Base-by-base conservation (phyloP, 2,888 invertebrate species). In the Lithosia quadra region DNA sequence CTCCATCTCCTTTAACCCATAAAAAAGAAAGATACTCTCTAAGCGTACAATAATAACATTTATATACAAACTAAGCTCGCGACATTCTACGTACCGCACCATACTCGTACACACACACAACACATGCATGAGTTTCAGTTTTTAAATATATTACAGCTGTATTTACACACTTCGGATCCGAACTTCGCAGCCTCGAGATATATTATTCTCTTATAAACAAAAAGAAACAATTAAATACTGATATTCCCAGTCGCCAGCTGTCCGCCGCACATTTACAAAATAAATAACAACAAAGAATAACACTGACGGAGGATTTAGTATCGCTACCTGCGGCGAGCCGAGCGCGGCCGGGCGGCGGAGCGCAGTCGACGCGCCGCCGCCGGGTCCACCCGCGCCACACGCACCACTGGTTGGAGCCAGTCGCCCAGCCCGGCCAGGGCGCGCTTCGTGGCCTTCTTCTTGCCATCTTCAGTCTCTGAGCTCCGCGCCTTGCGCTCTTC, bases 351-450 rank as follows among this genome's bases (percentile, higher is more conserved):
- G 56, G 72, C 91, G 1, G 92, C 91, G 0, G 93, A 93, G 60
- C 92, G 90, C 72, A 93, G 86, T 0, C 91, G 80, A 0, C 92
- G 85, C 43, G 90, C 88, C 21, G 87, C 88, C 33, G 76, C 75
- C 0, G 91, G 83, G 74, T 96, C 96, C 79, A 97, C 95, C 75
- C 97, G 96, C 85, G 96, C 96, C 77, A 97, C 96, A 15, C 96
- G 93, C 78, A 97, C 97, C 71, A 96, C 96, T 0, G 97, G 97
- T 86, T 97, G 96, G 84, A 96, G 93, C 84, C 96, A 95, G 71
- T 85, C 86, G 70, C 89, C 87, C 62, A 91, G 77, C 13, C 89
- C 89, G 49, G 87, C 88, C 74, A 90, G 67, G 28, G 88, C 84
- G 5, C 90, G 88, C 77, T 86, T 90, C 84, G 85, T 92, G 81